Evolutionary conservation across 2,888 invertebrate species (phyloP).

Genomic region (Petrolisthes cinctipes): DNA sequence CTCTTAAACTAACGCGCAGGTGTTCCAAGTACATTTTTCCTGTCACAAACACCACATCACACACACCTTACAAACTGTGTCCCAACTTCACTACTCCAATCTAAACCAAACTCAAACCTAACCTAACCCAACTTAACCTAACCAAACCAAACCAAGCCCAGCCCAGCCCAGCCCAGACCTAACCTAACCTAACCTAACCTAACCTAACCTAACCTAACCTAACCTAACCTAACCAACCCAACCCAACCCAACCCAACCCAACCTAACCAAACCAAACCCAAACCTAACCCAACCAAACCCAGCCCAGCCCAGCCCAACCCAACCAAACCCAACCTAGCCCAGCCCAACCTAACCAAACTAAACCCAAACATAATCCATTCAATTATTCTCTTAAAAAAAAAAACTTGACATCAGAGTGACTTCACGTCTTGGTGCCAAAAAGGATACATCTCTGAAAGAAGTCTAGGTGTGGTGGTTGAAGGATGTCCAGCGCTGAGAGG

Average conservation of each 20-base stretch:
- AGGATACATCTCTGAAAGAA: slow-evolving; percentile 99
- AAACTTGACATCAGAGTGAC: no score
- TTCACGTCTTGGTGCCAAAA: slow-evolving; percentile 71
- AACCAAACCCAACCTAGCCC: no score
- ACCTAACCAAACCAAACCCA: background rate
- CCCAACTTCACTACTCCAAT: background rate
- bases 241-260: background rate
- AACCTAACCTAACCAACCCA: no score
- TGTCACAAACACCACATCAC: background rate
- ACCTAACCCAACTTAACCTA: background rate
- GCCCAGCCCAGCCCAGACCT: no score
- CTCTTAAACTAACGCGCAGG: no score
- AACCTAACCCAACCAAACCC: no score
- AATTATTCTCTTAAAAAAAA: no score
- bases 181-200: no score
- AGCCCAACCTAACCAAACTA: no score
- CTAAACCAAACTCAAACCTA: no score
- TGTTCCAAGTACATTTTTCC: background rate
- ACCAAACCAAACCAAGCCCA: background rate
- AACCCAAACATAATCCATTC: background rate
- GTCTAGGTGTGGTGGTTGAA: slow-evolving; percentile 98
- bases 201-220: no score
- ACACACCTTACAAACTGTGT: background rate
- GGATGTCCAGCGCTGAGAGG: slow-evolving; percentile 95
- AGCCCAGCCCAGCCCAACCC: no score